Percentiles rank a stretch among this genome's conserved stretches.
These are phyloP conservation scores for Parazoanthus swiftii DNA, from an alignment of 92 coral and sea anemone genomes.

Conservation along the genomic window DNA sequence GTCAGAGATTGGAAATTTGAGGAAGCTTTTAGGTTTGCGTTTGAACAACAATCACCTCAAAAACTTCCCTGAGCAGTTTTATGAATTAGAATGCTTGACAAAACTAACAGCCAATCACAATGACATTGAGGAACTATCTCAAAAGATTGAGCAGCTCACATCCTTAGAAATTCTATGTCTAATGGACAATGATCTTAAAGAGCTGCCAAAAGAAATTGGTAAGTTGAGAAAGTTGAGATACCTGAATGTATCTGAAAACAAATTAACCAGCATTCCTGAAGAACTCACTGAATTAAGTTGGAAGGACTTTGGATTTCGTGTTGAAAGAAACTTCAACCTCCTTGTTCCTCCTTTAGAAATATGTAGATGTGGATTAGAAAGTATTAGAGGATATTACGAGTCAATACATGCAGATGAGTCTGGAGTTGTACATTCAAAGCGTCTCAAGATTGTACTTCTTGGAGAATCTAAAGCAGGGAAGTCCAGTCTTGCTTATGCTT, in stretches of 20 bases:
- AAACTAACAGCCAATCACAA: slow-evolving; percentile 70
- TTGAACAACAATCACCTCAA: slow-evolving; percentile 58
- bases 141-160: slow-evolving; percentile 61
- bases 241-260: slow-evolving; percentile 76
- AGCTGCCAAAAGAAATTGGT: slow-evolving; percentile 77
- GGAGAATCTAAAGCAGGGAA: slow-evolving; percentile 96
- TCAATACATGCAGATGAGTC: slow-evolving; percentile 49
- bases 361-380: slow-evolving; percentile 74
- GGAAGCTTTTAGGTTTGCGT: slow-evolving; percentile 67
- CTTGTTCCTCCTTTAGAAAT: slow-evolving; percentile 84
- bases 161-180: slow-evolving; percentile 63
- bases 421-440: slow-evolving; percentile 64
- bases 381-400: slow-evolving; percentile 75
- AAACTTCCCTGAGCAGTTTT: slow-evolving; percentile 76
- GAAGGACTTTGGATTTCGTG: slow-evolving; percentile 48
- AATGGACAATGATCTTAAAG: slow-evolving; percentile 66
- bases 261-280: slow-evolving; percentile 83
- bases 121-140: slow-evolving; percentile 56
- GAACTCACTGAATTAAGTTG: slow-evolving; percentile 59
- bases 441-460: slow-evolving; percentile 80
- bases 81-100: slow-evolving; percentile 53
- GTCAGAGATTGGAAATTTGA: slow-evolving; percentile 67
- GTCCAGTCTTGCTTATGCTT: slow-evolving; percentile 77
- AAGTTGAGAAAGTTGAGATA: slow-evolving; percentile 52
- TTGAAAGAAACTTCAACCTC: slow-evolving; percentile 72